A percentile compares a stretch with the other conserved stretches of the same genome.
These are phyloP conservation scores for Drosophila neotestacea DNA, from an alignment of 2,888 invertebrate genomes.

Conservation along the genomic window DNA sequence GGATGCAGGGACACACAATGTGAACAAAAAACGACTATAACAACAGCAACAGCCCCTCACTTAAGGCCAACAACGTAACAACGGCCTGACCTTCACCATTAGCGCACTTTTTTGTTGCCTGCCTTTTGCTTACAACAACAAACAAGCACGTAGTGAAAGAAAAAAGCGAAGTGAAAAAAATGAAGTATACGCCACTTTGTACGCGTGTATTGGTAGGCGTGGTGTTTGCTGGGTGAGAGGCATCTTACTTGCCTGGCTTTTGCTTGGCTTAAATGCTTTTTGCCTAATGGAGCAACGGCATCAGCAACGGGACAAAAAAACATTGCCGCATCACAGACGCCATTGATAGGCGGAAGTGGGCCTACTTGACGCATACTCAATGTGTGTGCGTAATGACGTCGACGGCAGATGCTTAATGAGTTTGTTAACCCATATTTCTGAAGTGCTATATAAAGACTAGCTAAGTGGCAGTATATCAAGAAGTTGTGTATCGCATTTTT, in stretches of 20 bases:
- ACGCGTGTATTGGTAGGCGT: conserved; percentile 45
- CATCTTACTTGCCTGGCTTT: conserved; percentile 36
- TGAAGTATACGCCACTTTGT: conserved; percentile 47
- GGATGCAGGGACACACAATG: conserved; percentile 42
- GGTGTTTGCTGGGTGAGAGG: conserved; percentile 10
- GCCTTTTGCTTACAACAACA: conserved; percentile 44
- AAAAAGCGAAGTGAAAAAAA: conserved; percentile 15
- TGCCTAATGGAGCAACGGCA: conserved; percentile 62
- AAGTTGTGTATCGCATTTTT: conserved; percentile 9
- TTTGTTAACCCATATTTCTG: conserved; percentile 67
- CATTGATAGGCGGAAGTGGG: conserved; percentile 63
- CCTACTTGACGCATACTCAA: conserved; percentile 59
- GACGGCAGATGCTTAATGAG: conserved; percentile 60
- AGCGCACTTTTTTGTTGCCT: conserved; percentile 56
- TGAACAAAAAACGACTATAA: conserved; percentile 33
- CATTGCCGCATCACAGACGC: conserved; percentile 50
- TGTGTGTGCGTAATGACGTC: conserved; percentile 38
- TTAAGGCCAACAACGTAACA: conserved; percentile 67
- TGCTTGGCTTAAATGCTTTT: conserved; percentile 70
- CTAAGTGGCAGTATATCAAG: conserved; percentile 1
- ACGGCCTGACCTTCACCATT: conserved; percentile 76
- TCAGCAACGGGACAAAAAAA: conserved; percentile 11
- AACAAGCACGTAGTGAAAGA: conserved; percentile 43
- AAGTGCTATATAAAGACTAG: conserved; percentile 21
- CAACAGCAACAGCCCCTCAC: conserved; percentile 44